Percentiles rank a stretch among this genome's conserved stretches.
phyloP scores from a whole-genome alignment of 2,113 vertebrate species.

The Elephas maximus region DNA sequence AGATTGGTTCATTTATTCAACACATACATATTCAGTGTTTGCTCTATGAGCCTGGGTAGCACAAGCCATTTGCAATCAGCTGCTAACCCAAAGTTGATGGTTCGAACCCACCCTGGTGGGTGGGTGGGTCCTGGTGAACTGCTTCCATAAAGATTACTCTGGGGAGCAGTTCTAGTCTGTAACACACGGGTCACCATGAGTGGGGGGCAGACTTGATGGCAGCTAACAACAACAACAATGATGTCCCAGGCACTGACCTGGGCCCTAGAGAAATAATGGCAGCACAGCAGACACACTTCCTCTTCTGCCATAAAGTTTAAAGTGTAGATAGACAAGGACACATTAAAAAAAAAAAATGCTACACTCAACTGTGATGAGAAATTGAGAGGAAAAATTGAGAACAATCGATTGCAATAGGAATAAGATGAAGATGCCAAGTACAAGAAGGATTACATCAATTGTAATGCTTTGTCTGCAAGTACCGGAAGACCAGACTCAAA shows the following conservation, averaged over 20 bases:
- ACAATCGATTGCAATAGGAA: constrained; percentile 63
- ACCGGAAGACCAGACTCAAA: not conserved
- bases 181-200: not conserved
- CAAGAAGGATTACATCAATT: not conserved
- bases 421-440: constrained; percentile 52
- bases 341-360: not conserved
- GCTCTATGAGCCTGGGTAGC: not conserved
- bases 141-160: not conserved
- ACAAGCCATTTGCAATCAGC: not conserved
- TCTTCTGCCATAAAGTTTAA: constrained; percentile 3
- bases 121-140: not conserved
- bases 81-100: not conserved
- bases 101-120: not conserved
- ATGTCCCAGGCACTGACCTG: not conserved
- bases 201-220: not conserved
- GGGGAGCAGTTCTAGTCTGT: not conserved
- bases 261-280: not conserved
- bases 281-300: not conserved
- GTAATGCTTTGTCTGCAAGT: not conserved
- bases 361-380: not conserved
- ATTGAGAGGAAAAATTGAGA: constrained; percentile 39
- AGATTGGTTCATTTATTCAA: constrained; percentile 20
- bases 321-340: not conserved
- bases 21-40: not conserved
- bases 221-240: not conserved